Base-by-base conservation (phyloP, 1,140 invertebrate genomes). In the Orius laevigatus region DNA sequence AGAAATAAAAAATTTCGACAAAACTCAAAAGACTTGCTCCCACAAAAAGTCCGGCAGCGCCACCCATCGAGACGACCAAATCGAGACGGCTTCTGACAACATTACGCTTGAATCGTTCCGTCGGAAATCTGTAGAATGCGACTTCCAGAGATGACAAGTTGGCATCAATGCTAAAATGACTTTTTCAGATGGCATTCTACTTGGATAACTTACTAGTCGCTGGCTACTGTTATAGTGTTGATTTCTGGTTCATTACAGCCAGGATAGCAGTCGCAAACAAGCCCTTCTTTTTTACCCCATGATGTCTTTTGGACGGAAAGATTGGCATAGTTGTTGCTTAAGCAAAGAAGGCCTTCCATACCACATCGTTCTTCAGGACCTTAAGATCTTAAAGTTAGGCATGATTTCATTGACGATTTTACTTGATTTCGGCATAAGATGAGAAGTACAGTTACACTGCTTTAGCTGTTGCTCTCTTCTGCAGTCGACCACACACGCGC, bases 401-500 rank as follows among this genome's bases (percentile, higher is more conserved):
- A 44, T 8, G 11, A 32, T 48, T 32, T 12, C 19, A 50, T 25
- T 25, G 25, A 25, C 8, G 3, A 25, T 25, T 25, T 50, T 42
- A 55, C 53, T 20, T 8, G 48, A 45, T 41, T 50, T 50, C 14
- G 54, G 54, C 55, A 74, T 75, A 45, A 78, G 66, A 58, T 77
- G 76, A 48, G 73, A 75, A 2, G 71, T 73, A 58, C 78, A 81
- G 51, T 74, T 74, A 55, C 78, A 81, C 2, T 70, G 53, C 16
- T 63, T 54, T 19, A 76, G 54, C 54, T 79, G 76, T 0, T 72
- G 70, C 44, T 73, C 65, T 55, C 73, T 75, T 31, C 77, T 66
- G 51, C 78, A 80, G 54, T 79, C 74, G 0, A 78, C 75, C 0
- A 73, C 74, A 55, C 78, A 80, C 0, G 75, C 74, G 11, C 73